Evolutionary conservation across 2,797 vertebrate species (phyloP).

Genomic region (Falco concolor): DNA sequence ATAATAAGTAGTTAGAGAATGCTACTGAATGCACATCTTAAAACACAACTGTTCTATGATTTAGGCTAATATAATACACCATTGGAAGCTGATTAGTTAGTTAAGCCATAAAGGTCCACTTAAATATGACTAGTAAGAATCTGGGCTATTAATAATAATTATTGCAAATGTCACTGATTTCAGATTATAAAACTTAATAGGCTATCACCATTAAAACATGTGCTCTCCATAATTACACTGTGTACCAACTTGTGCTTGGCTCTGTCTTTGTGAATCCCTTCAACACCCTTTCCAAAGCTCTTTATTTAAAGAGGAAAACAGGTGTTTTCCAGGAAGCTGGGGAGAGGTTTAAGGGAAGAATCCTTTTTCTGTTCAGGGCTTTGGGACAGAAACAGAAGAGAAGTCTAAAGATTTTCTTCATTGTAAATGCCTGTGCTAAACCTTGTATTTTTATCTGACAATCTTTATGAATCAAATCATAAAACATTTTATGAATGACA

Average conservation of each 20-base stretch:
- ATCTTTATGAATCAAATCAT: neutral
- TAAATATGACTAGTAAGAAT: conserved; percentile 50
- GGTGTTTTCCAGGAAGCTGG: neutral
- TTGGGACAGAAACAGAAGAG: neutral
- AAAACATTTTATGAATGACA: neutral
- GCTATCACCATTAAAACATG: conserved; percentile 54
- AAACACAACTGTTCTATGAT: neutral
- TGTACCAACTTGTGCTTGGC: conserved; percentile 25
- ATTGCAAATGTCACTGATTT: conserved; percentile 68
- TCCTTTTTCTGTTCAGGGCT: neutral
- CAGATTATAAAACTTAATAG: conserved; percentile 65
- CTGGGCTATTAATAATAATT: conserved; percentile 59
- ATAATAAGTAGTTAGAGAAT: neutral
- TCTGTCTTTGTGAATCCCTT: neutral
- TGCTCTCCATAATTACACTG: conserved; percentile 46
- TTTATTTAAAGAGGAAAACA: neutral
- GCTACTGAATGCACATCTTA: neutral
- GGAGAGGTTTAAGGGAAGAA: neutral
- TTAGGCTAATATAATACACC: conserved; percentile 22
- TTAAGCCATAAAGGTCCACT: conserved; percentile 48
- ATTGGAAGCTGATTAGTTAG: conserved; percentile 44
- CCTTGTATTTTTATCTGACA: neutral
- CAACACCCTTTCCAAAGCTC: neutral
- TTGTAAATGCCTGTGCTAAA: neutral
- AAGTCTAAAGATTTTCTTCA: neutral